Evolutionary conservation across 2,797 vertebrate genomes (phyloP).

Genomic region (Trematomus bernacchii): DNA sequence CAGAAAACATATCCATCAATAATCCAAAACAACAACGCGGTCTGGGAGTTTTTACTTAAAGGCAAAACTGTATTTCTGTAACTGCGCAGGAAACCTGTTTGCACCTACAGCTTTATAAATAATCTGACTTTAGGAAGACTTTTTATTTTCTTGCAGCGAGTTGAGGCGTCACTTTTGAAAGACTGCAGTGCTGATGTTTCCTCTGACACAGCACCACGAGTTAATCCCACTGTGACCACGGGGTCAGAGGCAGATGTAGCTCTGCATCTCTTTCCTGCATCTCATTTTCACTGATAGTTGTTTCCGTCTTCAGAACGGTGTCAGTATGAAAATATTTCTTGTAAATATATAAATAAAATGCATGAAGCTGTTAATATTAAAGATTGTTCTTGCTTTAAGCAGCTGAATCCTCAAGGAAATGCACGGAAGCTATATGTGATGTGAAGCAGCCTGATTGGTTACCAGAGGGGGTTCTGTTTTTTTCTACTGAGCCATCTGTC

Average conservation of each 20-base stretch:
- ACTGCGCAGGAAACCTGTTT: slow-evolving; percentile 14
- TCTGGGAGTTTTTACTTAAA: background rate
- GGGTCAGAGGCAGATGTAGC: slow-evolving; percentile 20
- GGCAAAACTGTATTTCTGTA: slow-evolving; percentile 1
- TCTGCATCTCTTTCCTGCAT: slow-evolving; percentile 4
- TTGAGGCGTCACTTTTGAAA: background rate
- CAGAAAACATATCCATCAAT: background rate
- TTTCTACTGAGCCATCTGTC: slow-evolving; percentile 79
- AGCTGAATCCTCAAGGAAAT: slow-evolving; percentile 40
- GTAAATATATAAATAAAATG: slow-evolving; percentile 1
- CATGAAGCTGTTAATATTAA: slow-evolving; percentile 5
- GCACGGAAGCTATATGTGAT: slow-evolving; percentile 52
- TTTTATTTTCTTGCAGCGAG: background rate
- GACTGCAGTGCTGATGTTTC: slow-evolving; percentile 14
- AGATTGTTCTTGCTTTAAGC: slow-evolving; percentile 11
- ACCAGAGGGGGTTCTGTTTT: slow-evolving; percentile 68
- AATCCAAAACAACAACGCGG: background rate
- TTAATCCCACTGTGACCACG: slow-evolving; percentile 12
- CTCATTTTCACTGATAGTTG: background rate
- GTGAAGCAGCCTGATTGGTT: slow-evolving; percentile 61
- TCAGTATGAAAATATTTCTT: background rate
- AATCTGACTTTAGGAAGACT: slow-evolving; percentile 5
- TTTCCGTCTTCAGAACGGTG: background rate
- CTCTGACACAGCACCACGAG: slow-evolving; percentile 22
- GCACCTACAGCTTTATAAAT: slow-evolving; percentile 26